Base-by-base conservation (phyloP, 2,888 invertebrate genomes). In the Rhynchonema sp. region DNA sequence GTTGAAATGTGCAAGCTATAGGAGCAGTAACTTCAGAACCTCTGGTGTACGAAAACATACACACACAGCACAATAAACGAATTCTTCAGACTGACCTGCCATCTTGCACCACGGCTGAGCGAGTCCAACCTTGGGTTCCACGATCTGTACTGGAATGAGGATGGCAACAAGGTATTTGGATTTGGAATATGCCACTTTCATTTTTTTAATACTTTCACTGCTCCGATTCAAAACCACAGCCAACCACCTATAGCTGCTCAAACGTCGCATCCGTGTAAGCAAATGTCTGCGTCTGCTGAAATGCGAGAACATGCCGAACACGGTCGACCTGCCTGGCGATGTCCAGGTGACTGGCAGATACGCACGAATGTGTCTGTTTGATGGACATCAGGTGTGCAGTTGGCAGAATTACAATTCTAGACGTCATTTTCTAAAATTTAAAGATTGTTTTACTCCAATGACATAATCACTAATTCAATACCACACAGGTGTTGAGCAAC, bases 61-160 rank as follows among this genome's bases (percentile, higher is more conserved):
- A n/a, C n/a, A n/a, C n/a, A n/a, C n/a, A n/a, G n/a, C n/a, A n/a
- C n/a, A n/a, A n/a, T n/a, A n/a, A n/a, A n/a, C n/a, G n/a, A n/a
- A n/a, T n/a, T n/a, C n/a, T n/a, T n/a, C 9, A 23, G 23, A 3
- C 28, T 58, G 29, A 26, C 9, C 9, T 68, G 68, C 30, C 68
- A 68, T 59, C 46, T 68, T 38, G 61, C 65, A 27, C 68, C 68
- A 23, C 55, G 66, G n/a, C 60, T 67, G 1, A 64, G 64, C 30
- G 62, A 61, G 22, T 66, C 68, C 0, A 66, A 68, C 61, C 63
- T 68, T 2, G 63, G 63, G 26, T 68, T 68, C 55, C 68, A 68
- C 60, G 68, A 68, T 55, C 56, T 68, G 0, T 67, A 64, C 57
- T 68, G 68, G 68, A 66, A 66, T 60, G 58, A 56, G 49, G 62